phyloP scores from a whole-genome alignment of 2,797 vertebrate species.

The Chelon labrosus region DNA sequence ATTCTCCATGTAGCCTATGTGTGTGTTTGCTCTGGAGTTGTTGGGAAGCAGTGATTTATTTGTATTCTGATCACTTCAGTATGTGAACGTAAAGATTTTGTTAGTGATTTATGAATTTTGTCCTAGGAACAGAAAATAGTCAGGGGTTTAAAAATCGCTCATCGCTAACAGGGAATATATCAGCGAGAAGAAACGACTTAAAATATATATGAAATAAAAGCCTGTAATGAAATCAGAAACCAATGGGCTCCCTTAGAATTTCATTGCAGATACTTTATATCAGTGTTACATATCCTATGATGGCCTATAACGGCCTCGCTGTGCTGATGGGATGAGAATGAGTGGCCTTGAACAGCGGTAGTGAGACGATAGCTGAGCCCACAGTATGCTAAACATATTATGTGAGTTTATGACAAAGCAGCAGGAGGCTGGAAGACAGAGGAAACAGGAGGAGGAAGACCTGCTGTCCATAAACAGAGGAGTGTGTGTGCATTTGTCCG shows the following conservation, averaged over 20 bases:
- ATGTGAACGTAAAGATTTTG: no score
- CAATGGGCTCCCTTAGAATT: slow-evolving; percentile 33
- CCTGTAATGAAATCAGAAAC: slow-evolving; percentile 59
- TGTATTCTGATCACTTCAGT: no score
- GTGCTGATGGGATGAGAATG: slow-evolving; percentile 58
- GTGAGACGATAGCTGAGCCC: slow-evolving; percentile 46
- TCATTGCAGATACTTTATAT: slow-evolving; percentile 38
- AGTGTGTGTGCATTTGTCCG: slow-evolving; percentile 1
- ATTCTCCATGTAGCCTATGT: no score
- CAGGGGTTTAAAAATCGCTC: background rate
- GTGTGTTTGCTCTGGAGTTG: no score
- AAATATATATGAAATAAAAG: slow-evolving; percentile 51
- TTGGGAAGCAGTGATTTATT: no score
- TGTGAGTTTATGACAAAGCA: slow-evolving; percentile 76
- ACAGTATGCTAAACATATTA: slow-evolving; percentile 83
- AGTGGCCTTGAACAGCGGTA: slow-evolving; percentile 72
- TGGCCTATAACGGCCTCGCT: slow-evolving; percentile 34
- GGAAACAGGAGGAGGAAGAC: slow-evolving; percentile 70
- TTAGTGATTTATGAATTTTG: no score
- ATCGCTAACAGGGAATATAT: background rate
- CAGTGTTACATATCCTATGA: slow-evolving; percentile 48
- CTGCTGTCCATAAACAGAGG: slow-evolving; percentile 53
- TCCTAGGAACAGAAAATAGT: background rate
- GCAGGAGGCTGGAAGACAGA: slow-evolving; percentile 68
- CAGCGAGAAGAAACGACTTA: slow-evolving; percentile 25